Evolutionary conservation across 1,140 invertebrate species (phyloP).

Genomic region (Solenopsis invicta): DNA sequence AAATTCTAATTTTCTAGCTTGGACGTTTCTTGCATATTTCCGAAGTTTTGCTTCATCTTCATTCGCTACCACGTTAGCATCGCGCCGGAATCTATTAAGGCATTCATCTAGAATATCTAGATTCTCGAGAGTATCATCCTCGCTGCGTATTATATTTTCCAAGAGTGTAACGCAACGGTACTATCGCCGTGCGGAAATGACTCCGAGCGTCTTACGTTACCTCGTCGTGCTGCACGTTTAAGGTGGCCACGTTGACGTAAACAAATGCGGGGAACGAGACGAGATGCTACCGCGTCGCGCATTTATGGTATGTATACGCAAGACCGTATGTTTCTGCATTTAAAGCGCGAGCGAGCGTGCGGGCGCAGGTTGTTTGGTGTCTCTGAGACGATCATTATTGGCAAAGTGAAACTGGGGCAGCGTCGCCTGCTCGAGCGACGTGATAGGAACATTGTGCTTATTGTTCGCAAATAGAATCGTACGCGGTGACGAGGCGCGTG

Average conservation of each 20-base stretch:
- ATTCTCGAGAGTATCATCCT: too few relatives aligned
- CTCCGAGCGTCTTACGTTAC: too few relatives aligned
- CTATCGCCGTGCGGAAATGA: too few relatives aligned
- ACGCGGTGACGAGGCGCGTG: constrained; percentile 19
- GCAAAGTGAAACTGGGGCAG: constrained; percentile 53
- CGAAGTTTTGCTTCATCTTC: too few relatives aligned
- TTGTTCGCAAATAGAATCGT: constrained; percentile 60
- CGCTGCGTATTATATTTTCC: too few relatives aligned
- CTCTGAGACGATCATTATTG: constrained; percentile 50
- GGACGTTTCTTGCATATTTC: too few relatives aligned
- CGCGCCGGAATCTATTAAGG: too few relatives aligned
- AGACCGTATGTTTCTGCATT: constrained; percentile 9
- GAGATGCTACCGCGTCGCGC: background rate
- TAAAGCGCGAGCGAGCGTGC: background rate
- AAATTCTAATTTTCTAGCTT: too few relatives aligned
- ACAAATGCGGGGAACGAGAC: constrained; percentile 30
- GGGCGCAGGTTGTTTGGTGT: constrained; percentile 21
- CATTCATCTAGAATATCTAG: too few relatives aligned
- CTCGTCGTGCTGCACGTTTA: background rate
- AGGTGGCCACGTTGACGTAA: constrained; percentile 1
- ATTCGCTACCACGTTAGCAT: too few relatives aligned
- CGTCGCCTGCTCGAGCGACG: constrained; percentile 28
- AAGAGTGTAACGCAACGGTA: too few relatives aligned
- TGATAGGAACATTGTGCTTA: constrained; percentile 53
- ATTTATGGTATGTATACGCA: background rate